Conservation (phyloP, 2,888 invertebrate genomes). For the Drosophila anceps region DNA sequence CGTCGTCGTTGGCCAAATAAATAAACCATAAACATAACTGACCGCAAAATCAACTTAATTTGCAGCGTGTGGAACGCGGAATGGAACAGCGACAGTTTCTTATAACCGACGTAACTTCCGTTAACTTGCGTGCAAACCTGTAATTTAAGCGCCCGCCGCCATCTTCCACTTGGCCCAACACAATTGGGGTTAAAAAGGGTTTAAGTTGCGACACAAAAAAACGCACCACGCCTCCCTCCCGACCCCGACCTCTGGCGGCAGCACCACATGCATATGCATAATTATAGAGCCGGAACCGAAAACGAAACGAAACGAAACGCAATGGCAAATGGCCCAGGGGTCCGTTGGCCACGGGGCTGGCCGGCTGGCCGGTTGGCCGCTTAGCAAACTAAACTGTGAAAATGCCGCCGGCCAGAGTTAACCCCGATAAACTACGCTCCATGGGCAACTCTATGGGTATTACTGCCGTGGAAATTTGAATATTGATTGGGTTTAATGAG, state of each 20-base stretch:
- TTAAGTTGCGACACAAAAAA: conserved; percentile 62
- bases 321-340: not conserved
- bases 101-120: conserved; percentile 65
- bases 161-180: conserved; percentile 6
- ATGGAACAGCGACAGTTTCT: conserved; percentile 47
- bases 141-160: conserved; percentile 51
- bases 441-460: conserved; percentile 15
- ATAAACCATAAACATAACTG: conserved; percentile 76
- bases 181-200: conserved; percentile 78
- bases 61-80: conserved; percentile 8
- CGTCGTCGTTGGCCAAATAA: conserved; percentile 64
- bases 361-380: conserved; percentile 55
- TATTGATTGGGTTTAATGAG: conserved; percentile 78
- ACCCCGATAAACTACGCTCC: not conserved
- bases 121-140: conserved; percentile 74
- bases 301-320: conserved; percentile 26
- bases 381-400: conserved; percentile 77
- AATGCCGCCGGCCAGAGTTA: conserved; percentile 53
- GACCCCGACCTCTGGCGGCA: not conserved
- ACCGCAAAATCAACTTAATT: conserved; percentile 67
- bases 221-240: not conserved
- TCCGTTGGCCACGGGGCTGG: conserved; percentile 34
- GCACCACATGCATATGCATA: conserved; percentile 62
- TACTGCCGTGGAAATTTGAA: conserved; percentile 60
- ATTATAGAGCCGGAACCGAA: conserved; percentile 69